A percentile compares a stretch with the other conserved stretches of the same genome.
These are phyloP conservation scores for Lamellibrachia luymesi DNA, from an alignment of 1,140 invertebrate genomes.

Conservation along the genomic window DNA sequence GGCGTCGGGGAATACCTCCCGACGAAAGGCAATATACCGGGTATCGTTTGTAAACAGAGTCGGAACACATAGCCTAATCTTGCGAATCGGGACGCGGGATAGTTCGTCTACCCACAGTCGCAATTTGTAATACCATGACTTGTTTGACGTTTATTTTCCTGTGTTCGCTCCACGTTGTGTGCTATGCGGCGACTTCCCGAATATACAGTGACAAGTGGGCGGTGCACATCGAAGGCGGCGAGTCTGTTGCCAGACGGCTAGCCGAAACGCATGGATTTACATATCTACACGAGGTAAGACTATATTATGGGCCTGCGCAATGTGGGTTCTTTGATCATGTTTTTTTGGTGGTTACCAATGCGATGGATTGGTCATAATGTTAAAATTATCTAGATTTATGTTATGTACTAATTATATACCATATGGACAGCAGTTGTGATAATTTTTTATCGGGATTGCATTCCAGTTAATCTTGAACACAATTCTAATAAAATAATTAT, in stretches of 20 bases:
- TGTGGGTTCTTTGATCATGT: background rate
- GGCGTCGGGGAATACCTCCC: background rate
- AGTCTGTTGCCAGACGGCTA: constrained; percentile 19
- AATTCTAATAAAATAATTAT: too few relatives aligned
- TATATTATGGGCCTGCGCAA: background rate
- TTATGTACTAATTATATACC: too few relatives aligned
- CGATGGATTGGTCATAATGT: too few relatives aligned
- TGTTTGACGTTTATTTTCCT: constrained; percentile 1
- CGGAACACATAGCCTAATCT: background rate
- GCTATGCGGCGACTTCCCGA: background rate
- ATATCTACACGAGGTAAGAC: constrained; percentile 23
- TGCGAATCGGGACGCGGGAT: background rate
- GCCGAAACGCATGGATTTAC: constrained; percentile 25
- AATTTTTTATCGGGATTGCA: too few relatives aligned
- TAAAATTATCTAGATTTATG: too few relatives aligned
- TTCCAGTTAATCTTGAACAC: too few relatives aligned
- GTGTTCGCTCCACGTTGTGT: background rate
- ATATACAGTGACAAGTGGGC: constrained; percentile 24
- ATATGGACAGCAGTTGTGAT: too few relatives aligned
- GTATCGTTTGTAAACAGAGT: background rate
- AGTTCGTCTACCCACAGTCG: background rate
- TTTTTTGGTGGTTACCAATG: too few relatives aligned
- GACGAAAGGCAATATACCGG: background rate
- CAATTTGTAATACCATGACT: constrained; percentile 1
- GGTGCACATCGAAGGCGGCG: constrained; percentile 23